Percentiles rank a stretch among this genome's conserved stretches.
These are phyloP conservation scores for Crotophaga sulcirostris DNA, from an alignment of 2,113 vertebrate species.

Conservation along the genomic window DNA sequence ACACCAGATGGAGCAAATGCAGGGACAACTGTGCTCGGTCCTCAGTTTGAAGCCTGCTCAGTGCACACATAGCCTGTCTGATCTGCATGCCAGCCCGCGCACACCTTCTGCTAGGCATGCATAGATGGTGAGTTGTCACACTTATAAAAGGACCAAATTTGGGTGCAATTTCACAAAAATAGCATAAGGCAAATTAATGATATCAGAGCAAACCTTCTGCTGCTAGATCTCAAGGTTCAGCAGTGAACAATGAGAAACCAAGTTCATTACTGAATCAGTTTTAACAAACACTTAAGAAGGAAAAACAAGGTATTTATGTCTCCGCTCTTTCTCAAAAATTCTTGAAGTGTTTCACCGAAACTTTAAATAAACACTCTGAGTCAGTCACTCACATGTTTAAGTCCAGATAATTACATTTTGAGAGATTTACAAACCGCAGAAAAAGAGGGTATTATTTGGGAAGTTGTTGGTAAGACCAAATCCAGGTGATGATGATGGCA, in stretches of 20 bases:
- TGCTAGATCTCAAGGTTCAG: background rate
- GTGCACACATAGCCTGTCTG: background rate
- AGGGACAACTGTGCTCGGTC: background rate
- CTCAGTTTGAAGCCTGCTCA: background rate
- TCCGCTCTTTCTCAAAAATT: background rate
- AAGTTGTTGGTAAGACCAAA: conserved; percentile 4
- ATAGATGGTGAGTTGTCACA: background rate
- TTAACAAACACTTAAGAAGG: background rate
- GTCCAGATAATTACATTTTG: conserved; percentile 4
- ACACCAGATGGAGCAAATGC: background rate
- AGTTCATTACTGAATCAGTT: background rate
- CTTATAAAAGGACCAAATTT: background rate
- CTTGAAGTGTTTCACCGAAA: background rate
- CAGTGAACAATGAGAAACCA: background rate
- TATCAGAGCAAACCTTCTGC: background rate
- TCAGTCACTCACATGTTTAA: conserved; percentile 11
- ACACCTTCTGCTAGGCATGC: background rate
- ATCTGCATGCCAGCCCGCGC: accelerated
- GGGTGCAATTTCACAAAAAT: background rate
- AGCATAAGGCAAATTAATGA: background rate
- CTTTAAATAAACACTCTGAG: conserved; percentile 25
- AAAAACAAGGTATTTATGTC: background rate
- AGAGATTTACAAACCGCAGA: background rate
- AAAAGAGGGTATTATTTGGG: background rate
- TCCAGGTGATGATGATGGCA: background rate